Evolutionary conservation across 2,888 invertebrate species (phyloP).

Genomic region (Xanthia togata): DNA sequence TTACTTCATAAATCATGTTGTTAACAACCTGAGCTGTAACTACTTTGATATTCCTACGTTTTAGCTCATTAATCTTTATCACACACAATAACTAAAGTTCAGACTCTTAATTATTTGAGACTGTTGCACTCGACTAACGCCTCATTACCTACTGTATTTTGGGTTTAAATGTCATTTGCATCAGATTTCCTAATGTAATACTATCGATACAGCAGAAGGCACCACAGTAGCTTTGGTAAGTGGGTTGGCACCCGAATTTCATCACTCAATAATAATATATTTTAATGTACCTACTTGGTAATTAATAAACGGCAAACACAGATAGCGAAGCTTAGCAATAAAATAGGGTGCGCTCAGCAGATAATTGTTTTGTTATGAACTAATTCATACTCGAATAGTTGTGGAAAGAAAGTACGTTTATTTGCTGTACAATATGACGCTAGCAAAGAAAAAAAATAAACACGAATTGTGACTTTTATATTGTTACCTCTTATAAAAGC

Average conservation of each 20-base stretch:
- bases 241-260: conserved; percentile 71
- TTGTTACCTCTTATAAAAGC: background rate
- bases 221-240: conserved; percentile 57
- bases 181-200: conserved; percentile 67
- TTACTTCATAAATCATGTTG: conserved; percentile 25
- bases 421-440: no score
- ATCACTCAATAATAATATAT: conserved; percentile 66
- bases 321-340: conserved; percentile 27
- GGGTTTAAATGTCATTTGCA: conserved; percentile 65
- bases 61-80: conserved; percentile 45
- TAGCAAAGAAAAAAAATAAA: no score
- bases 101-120: conserved; percentile 36
- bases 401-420: no score
- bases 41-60: background rate
- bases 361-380: conserved; percentile 42
- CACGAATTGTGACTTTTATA: no score
- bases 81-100: conserved; percentile 33
- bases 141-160: conserved; percentile 36
- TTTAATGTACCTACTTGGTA: conserved; percentile 70
- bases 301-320: conserved; percentile 72
- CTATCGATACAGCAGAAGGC: conserved; percentile 59
- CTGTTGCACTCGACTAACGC: conserved; percentile 24
- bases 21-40: conserved; percentile 8
- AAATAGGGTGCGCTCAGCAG: conserved; percentile 21
- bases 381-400: conserved; percentile 25